phyloP scores from a whole-genome alignment of 92 coral and sea anemone genomes.

The Virgularia gustaviana region DNA sequence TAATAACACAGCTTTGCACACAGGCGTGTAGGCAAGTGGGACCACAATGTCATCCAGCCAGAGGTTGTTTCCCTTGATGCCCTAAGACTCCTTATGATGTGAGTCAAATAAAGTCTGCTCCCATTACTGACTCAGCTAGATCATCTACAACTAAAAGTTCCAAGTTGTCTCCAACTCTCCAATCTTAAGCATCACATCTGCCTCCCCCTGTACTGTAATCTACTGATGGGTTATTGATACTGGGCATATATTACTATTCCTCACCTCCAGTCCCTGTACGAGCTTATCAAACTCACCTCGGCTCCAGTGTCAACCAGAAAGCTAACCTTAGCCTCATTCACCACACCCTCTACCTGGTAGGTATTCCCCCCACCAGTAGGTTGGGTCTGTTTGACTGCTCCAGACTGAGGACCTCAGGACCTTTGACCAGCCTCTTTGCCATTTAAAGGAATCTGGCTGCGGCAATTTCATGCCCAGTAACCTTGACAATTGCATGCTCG shows the following conservation, averaged over 20 bases:
- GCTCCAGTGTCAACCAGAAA: too few relatives aligned
- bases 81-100: too few relatives aligned
- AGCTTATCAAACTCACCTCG: too few relatives aligned
- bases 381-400: slow-evolving; percentile 13
- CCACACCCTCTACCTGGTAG: slow-evolving; percentile 25
- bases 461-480: slow-evolving; percentile 39
- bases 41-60: too few relatives aligned
- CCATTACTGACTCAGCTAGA: too few relatives aligned
- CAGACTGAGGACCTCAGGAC: slow-evolving; percentile 41
- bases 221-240: slow-evolving; percentile 37
- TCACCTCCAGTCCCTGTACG: slow-evolving; percentile 39
- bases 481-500: slow-evolving; percentile 24
- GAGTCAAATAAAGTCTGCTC: too few relatives aligned
- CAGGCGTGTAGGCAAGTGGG: too few relatives aligned
- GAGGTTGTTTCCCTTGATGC: too few relatives aligned
- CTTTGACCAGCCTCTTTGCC: slow-evolving; percentile 44
- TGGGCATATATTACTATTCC: too few relatives aligned
- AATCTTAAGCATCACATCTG: slow-evolving; percentile 26
- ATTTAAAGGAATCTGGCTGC: slow-evolving; percentile 25
- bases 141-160: slow-evolving; percentile 30
- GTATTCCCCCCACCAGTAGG: slow-evolving; percentile 25
- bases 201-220: slow-evolving; percentile 39
- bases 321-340: slow-evolving; percentile 27
- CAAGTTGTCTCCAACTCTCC: slow-evolving; percentile 29
- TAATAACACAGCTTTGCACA: too few relatives aligned